Evolutionary conservation across 2,797 vertebrate genomes (phyloP).

Genomic region (Melanotaenia trifasciata): DNA sequence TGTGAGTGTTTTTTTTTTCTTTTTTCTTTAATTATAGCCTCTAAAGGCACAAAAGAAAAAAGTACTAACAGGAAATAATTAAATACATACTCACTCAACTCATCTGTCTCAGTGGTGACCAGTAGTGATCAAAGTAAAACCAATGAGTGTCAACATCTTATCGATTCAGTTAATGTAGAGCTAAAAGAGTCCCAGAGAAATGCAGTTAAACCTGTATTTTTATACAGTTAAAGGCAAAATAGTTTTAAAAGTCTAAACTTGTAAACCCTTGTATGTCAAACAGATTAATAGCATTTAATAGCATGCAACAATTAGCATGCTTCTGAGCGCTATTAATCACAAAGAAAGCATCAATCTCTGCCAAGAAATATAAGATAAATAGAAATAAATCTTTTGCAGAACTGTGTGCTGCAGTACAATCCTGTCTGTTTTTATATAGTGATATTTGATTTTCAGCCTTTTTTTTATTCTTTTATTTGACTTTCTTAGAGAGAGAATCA

Average conservation of each 20-base stretch:
- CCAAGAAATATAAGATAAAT: neutral
- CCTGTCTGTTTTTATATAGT: neutral
- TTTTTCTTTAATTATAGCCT: conserved; percentile 5
- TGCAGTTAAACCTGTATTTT: neutral
- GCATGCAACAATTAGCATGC: neutral
- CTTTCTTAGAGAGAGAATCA: conserved; percentile 2
- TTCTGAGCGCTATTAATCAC: neutral
- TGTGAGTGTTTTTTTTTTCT: neutral
- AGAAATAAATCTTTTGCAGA: neutral
- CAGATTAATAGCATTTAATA: neutral
- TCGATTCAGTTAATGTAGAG: neutral
- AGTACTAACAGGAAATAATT: neutral
- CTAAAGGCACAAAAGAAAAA: conserved; percentile 9
- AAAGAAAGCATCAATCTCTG: neutral
- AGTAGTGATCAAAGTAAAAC: conserved; percentile 17
- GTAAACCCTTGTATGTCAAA: neutral
- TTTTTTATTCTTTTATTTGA: neutral
- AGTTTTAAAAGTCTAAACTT: conserved; percentile 11
- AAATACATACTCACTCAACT: neutral
- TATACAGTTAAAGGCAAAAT: conserved; percentile 2
- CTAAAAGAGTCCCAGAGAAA: neutral
- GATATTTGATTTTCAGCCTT: neutral
- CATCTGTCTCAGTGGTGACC: neutral
- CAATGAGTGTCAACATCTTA: conserved; percentile 11
- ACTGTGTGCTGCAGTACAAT: neutral